phyloP scores from a whole-genome alignment of 2,113 vertebrate genomes.

The Lycaon pictus region DNA sequence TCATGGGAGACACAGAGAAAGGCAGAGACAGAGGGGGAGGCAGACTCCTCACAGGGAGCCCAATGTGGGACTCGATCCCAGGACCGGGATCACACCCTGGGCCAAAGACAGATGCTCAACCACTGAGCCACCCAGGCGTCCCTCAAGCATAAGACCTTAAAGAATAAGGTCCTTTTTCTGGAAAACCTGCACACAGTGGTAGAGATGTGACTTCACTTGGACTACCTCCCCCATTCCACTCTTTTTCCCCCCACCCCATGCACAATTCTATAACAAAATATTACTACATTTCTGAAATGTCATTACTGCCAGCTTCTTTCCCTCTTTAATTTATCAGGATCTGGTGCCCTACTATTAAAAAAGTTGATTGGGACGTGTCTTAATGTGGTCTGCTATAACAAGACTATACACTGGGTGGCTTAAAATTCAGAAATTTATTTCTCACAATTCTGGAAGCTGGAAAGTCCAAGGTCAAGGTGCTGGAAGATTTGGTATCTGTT shows the following conservation, averaged over 20 bases:
- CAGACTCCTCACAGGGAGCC: too few species aligned
- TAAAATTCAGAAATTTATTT: background rate
- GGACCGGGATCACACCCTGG: too few species aligned
- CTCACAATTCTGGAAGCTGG: background rate
- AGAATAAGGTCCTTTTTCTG: background rate
- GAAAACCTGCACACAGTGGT: background rate
- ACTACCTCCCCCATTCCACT: background rate
- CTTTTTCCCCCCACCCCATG: too few species aligned
- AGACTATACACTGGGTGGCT: background rate
- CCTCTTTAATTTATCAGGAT: background rate
- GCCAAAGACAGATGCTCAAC: too few species aligned
- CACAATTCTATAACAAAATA: background rate
- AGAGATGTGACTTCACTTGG: background rate
- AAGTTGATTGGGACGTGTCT: background rate
- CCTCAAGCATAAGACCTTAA: background rate
- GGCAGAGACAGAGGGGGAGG: too few species aligned
- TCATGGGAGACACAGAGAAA: too few species aligned
- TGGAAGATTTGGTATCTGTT: background rate
- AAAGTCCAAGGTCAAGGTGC: background rate
- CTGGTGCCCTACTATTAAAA: constrained; percentile 36
- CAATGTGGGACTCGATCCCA: too few species aligned
- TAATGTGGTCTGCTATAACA: background rate
- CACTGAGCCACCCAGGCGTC: too few species aligned
- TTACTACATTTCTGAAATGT: background rate
- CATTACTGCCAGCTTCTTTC: background rate